Percentiles rank a stretch among this genome's conserved stretches.
phyloP scores from a whole-genome alignment of 2,888 invertebrate species.

The Agrochola macilenta region DNA sequence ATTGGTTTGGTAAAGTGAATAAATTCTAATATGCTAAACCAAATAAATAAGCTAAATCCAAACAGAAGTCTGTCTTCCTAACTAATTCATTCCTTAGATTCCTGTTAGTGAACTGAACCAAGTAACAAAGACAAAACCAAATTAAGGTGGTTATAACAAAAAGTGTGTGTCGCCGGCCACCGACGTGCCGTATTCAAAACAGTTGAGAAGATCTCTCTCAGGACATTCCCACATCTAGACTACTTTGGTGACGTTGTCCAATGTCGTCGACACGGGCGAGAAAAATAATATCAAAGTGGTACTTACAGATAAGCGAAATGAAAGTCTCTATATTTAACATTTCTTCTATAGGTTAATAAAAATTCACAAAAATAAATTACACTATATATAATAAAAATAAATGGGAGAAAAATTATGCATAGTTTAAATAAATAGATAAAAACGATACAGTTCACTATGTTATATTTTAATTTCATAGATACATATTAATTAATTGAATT shows the following conservation, averaged over 20 bases:
- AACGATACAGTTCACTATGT: neutral
- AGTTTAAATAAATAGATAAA: neutral
- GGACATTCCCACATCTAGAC: constrained; percentile 85
- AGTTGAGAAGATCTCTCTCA: constrained; percentile 84
- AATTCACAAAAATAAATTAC: neutral
- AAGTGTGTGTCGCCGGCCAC: constrained; percentile 78
- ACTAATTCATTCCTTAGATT: neutral
- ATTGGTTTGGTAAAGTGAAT: too few species aligned
- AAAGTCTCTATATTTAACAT: neutral
- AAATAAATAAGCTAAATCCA: neutral
- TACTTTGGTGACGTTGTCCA: constrained; percentile 73
- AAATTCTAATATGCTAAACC: neutral
- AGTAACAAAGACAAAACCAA: constrained; percentile 78
- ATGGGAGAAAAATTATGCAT: neutral
- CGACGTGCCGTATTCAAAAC: constrained; percentile 79
- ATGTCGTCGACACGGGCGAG: constrained; percentile 62
- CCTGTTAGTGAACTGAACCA: constrained; percentile 25
- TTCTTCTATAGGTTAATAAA: neutral
- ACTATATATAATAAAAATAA: too few species aligned
- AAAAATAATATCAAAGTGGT: neutral
- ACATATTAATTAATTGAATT: neutral
- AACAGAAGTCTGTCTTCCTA: neutral
- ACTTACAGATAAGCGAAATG: neutral
- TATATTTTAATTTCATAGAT: neutral
- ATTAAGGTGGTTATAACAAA: constrained; percentile 80